These are phyloP conservation scores for Syngnathus acus DNA, from an alignment of 2,797 vertebrate genomes.

Conservation along the genomic window DNA sequence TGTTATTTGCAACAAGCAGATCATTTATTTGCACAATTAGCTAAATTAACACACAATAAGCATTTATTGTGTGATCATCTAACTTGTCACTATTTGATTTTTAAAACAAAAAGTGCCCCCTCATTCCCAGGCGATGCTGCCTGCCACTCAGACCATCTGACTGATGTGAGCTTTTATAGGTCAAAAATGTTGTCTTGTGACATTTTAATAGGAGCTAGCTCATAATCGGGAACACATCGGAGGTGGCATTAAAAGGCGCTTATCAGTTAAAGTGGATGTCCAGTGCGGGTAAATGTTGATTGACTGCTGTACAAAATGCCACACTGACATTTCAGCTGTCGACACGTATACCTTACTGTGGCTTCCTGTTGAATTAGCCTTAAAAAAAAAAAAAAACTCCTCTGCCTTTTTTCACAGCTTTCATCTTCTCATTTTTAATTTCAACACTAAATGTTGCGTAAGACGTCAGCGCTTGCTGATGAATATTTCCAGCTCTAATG, in stretches of 20 bases:
- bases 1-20: not conserved
- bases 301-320: slow-evolving; percentile 65
- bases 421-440: slow-evolving; percentile 34
- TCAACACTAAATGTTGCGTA: slow-evolving; percentile 39
- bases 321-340: slow-evolving; percentile 65
- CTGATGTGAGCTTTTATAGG: slow-evolving; percentile 32
- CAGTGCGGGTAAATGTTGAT: slow-evolving; percentile 51
- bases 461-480: slow-evolving; percentile 23
- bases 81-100: not conserved
- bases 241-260: slow-evolving; percentile 44
- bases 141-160: slow-evolving; percentile 31
- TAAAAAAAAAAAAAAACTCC: slow-evolving; percentile 22
- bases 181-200: slow-evolving; percentile 54
- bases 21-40: not conserved
- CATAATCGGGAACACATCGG: slow-evolving; percentile 51
- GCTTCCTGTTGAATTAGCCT: slow-evolving; percentile 47
- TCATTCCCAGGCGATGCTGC: slow-evolving; percentile 7
- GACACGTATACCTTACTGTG: slow-evolving; percentile 47
- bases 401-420: slow-evolving; percentile 12
- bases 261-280: slow-evolving; percentile 55
- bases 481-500: slow-evolving; percentile 41
- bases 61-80: not conserved
- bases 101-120: not conserved
- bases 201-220: slow-evolving; percentile 51
- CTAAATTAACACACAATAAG: not conserved